Percentiles rank a stretch among this genome's conserved stretches.
Evolutionary conservation across 2,888 invertebrate species (phyloP).

Genomic region (Tolmerus cingulatus): DNA sequence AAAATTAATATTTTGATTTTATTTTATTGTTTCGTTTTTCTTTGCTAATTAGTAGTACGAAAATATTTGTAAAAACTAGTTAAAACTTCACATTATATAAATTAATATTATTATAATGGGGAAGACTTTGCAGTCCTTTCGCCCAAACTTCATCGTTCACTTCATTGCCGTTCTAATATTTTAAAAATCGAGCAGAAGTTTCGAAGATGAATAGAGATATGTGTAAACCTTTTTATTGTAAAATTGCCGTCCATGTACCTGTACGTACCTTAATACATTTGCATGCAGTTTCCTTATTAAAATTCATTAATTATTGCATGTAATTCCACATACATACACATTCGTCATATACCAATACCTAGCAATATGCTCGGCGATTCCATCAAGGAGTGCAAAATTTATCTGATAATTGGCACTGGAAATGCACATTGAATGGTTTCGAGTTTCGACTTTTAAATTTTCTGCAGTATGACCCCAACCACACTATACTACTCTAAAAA

Average conservation of each 20-base stretch:
- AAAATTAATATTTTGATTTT: too few relatives aligned
- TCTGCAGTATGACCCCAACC: background rate
- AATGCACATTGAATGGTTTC: background rate
- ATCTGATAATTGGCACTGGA: background rate
- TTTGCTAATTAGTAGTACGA: too few relatives aligned
- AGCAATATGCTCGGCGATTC: background rate
- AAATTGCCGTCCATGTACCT: too few relatives aligned
- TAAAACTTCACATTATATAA: too few relatives aligned
- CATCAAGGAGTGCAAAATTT: background rate
- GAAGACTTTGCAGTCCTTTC: too few relatives aligned
- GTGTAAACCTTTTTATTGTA: background rate
- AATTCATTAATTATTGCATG: background rate
- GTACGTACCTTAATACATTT: background rate
- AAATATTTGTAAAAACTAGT: too few relatives aligned
- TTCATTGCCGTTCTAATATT: too few relatives aligned
- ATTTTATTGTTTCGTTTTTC: too few relatives aligned
- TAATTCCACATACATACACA: background rate
- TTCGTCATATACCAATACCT: background rate
- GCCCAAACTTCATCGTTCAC: too few relatives aligned
- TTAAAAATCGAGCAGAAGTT: too few relatives aligned
- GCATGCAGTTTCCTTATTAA: background rate
- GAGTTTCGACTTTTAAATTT: background rate
- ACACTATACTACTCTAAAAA: background rate
- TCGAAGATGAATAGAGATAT: background rate
- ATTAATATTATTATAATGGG: too few relatives aligned